A percentile compares a stretch with the other conserved stretches of the same genome.
Evolutionary conservation across 23 tunicate species (phyloP).

Genomic region (Ascidia mentula): DNA sequence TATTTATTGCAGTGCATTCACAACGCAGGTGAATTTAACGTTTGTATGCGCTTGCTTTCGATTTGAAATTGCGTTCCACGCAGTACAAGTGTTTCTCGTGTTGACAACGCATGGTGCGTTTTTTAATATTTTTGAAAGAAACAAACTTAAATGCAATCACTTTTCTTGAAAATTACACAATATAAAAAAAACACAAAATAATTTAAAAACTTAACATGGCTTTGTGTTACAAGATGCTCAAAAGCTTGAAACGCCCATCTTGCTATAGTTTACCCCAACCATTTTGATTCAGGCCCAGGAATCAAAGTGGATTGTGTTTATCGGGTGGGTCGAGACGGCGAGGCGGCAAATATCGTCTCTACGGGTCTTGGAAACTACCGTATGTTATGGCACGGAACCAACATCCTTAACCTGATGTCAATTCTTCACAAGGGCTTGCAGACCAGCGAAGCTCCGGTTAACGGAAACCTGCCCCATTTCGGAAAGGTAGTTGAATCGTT

Average conservation of each 20-base stretch:
- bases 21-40: constrained; percentile 75
- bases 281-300: constrained; percentile 8
- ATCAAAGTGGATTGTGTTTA: constrained; percentile 67
- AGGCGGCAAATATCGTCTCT: constrained; percentile 54
- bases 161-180: too few species aligned
- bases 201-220: too few species aligned
- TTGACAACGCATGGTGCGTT: too few species aligned
- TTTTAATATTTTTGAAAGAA: too few species aligned
- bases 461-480: constrained; percentile 59
- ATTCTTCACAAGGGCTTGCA: constrained; percentile 80
- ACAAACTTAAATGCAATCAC: too few species aligned
- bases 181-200: too few species aligned
- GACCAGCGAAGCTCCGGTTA: constrained; percentile 63
- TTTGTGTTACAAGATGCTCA: too few species aligned
- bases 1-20: constrained; percentile 79
- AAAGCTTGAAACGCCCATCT: too few species aligned
- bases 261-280: too few species aligned
- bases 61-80: too few species aligned
- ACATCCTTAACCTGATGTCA: constrained; percentile 88
- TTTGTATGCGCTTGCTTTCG: too few species aligned
- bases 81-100: too few species aligned
- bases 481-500: constrained; percentile 77
- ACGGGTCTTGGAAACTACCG: constrained; percentile 75
- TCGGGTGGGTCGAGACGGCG: constrained; percentile 67
- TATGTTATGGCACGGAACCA: constrained; percentile 93